A percentile compares a stretch with the other conserved stretches of the same genome.
phyloP scores from a whole-genome alignment of 1,140 invertebrate species.

The Drosophila ohnishii region DNA sequence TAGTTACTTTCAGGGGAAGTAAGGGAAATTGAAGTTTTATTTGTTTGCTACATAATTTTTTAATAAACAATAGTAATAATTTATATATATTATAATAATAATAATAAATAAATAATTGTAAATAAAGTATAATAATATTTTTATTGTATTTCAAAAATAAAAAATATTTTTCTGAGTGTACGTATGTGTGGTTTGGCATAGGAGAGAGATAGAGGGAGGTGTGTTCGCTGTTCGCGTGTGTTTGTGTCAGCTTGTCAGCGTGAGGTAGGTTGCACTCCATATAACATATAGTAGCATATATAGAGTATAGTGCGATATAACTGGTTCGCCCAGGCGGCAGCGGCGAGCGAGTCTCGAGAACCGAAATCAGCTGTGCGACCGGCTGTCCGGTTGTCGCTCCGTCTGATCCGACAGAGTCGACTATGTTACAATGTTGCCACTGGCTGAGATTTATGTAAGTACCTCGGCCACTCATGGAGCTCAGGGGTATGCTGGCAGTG shows the following conservation, averaged over 20 bases:
- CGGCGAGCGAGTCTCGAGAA: conserved; percentile 29
- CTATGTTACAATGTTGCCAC: conserved; percentile 66
- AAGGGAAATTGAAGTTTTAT: too few species aligned
- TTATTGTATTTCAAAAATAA: too few species aligned
- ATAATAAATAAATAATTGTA: too few species aligned
- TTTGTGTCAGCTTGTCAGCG: conserved; percentile 53
- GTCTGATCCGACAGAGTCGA: conserved; percentile 38
- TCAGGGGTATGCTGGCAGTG: conserved; percentile 1
- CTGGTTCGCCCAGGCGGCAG: conserved; percentile 33
- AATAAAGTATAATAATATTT: too few species aligned
- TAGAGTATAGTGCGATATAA: conserved; percentile 32
- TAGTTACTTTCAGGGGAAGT: too few species aligned
- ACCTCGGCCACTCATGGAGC: not conserved
- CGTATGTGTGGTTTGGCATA: conserved; percentile 11
- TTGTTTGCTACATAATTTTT: too few species aligned
- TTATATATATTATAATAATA: too few species aligned
- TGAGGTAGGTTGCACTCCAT: conserved; percentile 70
- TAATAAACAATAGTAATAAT: too few species aligned
- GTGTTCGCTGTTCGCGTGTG: conserved; percentile 19
- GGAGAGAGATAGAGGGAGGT: conserved; percentile 8
- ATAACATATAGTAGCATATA: conserved; percentile 18
- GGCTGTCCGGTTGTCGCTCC: conserved; percentile 57
- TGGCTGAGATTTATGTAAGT: conserved; percentile 39
- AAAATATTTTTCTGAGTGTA: conserved; percentile 2
- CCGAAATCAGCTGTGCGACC: conserved; percentile 52